Evolutionary conservation across 2,113 vertebrate species (phyloP).

Genomic region (Aegotheles bennettii): DNA sequence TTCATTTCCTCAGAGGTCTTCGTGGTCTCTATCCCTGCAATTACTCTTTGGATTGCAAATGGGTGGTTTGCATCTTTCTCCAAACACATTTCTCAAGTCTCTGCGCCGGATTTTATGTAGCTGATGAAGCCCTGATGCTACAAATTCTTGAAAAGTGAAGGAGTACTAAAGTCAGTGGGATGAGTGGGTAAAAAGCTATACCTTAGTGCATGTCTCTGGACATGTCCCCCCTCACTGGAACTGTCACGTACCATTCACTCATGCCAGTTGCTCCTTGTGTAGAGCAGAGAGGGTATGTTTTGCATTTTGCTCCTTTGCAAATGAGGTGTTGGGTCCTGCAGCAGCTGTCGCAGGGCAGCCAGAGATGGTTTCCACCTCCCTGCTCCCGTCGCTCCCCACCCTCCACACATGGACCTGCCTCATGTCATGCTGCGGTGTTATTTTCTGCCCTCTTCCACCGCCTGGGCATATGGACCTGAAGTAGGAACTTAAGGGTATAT

Average conservation of each 20-base stretch:
- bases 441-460: conserved; percentile 48
- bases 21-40: background rate
- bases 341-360: background rate
- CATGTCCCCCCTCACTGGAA: background rate
- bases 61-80: background rate
- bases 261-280: background rate
- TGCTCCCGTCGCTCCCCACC: background rate
- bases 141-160: background rate
- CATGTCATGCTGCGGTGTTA: background rate
- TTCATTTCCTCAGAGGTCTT: background rate
- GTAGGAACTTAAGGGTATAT: conserved; percentile 48
- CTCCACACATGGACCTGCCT: fast-evolving
- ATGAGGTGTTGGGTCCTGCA: background rate
- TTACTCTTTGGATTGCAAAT: background rate
- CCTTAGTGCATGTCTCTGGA: background rate
- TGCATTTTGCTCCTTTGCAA: background rate
- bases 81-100: background rate
- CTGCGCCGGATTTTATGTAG: background rate
- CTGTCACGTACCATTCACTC: background rate
- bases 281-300: background rate
- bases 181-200: background rate
- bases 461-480: conserved; percentile 57
- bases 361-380: background rate
- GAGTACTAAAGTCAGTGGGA: background rate
- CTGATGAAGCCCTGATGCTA: background rate